Conservation (phyloP, 1,140 invertebrate species). For the Caenorhabditis briggsae region DNA sequence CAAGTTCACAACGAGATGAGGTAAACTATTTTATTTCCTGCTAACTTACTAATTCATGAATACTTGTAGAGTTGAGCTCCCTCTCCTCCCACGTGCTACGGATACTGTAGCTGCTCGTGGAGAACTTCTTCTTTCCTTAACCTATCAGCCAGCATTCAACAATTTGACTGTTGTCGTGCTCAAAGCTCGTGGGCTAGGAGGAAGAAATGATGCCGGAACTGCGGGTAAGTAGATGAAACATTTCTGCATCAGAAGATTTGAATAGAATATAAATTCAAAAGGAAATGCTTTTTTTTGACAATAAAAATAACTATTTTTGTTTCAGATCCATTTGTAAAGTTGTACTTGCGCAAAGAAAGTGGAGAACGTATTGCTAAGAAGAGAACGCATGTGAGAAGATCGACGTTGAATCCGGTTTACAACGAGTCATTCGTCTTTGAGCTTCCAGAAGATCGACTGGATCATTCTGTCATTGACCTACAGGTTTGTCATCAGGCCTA, state of each 20-base stretch:
- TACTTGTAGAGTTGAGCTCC: slow-evolving; percentile 49
- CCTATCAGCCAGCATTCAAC: slow-evolving; percentile 86
- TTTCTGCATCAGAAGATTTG: too few species aligned
- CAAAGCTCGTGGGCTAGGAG: slow-evolving; percentile 58
- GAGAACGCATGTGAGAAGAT: slow-evolving; percentile 98
- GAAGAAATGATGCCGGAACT: slow-evolving; percentile 56
- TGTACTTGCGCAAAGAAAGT: slow-evolving; percentile 91
- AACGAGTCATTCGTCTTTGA: slow-evolving; percentile 91
- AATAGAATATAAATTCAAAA: too few species aligned
- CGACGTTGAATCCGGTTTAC: slow-evolving; percentile 96
- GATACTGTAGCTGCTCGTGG: slow-evolving; percentile 60
- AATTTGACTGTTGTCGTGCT: slow-evolving; percentile 64
- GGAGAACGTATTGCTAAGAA: slow-evolving; percentile 97
- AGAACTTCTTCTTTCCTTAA: slow-evolving; percentile 88
- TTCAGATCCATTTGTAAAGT: slow-evolving; percentile 89
- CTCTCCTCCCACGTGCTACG: slow-evolving; percentile 58
- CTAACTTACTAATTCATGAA: too few species aligned
- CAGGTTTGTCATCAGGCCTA: slow-evolving; percentile 31
- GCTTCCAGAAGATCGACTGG: slow-evolving; percentile 78
- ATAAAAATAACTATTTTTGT: not conserved
- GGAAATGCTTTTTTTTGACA: too few species aligned
- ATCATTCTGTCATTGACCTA: slow-evolving; percentile 63
- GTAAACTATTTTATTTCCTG: not conserved
- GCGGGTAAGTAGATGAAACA: slow-evolving; percentile 14
- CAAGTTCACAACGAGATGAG: slow-evolving; percentile 56